Evolutionary conservation across 30 jellyfish, hydroid and myxozoan genomes (phyloP).

Genomic region (Phacellophora camtschatica): DNA sequence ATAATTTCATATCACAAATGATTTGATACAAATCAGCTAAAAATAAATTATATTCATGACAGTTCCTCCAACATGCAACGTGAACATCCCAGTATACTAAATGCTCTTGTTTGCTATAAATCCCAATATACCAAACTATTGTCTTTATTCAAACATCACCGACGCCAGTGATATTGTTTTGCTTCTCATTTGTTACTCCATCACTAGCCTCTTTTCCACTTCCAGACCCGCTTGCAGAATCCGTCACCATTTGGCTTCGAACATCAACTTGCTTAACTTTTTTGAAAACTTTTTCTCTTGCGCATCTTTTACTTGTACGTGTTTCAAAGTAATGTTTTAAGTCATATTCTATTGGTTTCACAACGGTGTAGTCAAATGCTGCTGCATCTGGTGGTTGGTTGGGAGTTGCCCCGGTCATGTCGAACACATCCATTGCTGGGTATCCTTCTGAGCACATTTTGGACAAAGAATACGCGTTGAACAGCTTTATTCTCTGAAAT

Average conservation of each 20-base stretch:
- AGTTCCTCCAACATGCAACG: too few species aligned
- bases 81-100: too few species aligned
- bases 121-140: too few species aligned
- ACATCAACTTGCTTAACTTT: slow-evolving; percentile 13
- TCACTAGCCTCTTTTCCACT: slow-evolving; percentile 35
- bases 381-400: slow-evolving; percentile 57
- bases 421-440: slow-evolving; percentile 87
- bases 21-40: too few species aligned
- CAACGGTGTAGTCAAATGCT: slow-evolving; percentile 52
- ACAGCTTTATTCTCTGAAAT: slow-evolving; percentile 82
- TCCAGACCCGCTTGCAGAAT: slow-evolving; percentile 62
- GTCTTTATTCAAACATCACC: background rate
- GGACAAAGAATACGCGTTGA: slow-evolving; percentile 88
- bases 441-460: slow-evolving; percentile 92
- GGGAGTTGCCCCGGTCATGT: slow-evolving; percentile 90
- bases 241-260: slow-evolving; percentile 8
- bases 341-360: slow-evolving; percentile 46
- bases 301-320: slow-evolving; percentile 62
- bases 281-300: slow-evolving; percentile 46
- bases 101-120: too few species aligned
- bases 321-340: slow-evolving; percentile 58
- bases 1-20: too few species aligned
- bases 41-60: too few species aligned
- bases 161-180: background rate
- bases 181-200: background rate